phyloP scores from a whole-genome alignment of 1,140 invertebrate species.

The Leptinotarsa defecta region DNA sequence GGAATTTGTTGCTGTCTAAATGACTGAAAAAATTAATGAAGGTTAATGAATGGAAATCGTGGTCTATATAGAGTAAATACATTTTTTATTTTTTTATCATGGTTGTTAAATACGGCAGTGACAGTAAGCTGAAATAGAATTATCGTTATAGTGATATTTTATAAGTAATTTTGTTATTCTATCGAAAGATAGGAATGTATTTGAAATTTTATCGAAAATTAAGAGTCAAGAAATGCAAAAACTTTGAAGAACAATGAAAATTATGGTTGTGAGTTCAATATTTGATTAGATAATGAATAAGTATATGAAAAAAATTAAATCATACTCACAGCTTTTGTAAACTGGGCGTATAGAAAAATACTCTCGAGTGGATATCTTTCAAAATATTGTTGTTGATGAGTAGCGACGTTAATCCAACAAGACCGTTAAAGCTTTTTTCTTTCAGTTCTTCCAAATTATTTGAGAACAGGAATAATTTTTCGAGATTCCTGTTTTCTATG shows the following conservation, averaged over 20 bases:
- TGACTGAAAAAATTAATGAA: conserved; percentile 64
- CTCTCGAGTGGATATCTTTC: conserved; percentile 43
- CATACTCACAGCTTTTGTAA: conserved; percentile 51
- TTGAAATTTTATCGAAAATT: too few species aligned
- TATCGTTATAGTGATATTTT: too few species aligned
- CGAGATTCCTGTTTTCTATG: conserved; percentile 42
- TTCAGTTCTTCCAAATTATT: conserved; percentile 53
- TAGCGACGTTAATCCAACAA: conserved; percentile 49
- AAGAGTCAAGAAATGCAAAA: too few species aligned
- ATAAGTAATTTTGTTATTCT: too few species aligned
- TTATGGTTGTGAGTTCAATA: too few species aligned
- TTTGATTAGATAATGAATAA: too few species aligned
- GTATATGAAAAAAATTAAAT: too few species aligned
- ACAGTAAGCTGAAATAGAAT: too few species aligned
- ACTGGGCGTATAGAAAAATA: conserved; percentile 49
- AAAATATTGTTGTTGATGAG: conserved; percentile 54
- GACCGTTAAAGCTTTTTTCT: conserved; percentile 48
- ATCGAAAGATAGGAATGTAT: too few species aligned
- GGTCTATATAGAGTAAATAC: background rate
- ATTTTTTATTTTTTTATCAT: background rate
- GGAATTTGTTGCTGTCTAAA: conserved; percentile 79
- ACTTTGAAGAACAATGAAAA: too few species aligned
- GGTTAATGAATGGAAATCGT: background rate
- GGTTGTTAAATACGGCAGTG: too few species aligned
- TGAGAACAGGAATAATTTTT: conserved; percentile 53